These are phyloP conservation scores for Cephus runcator DNA, from an alignment of 2,888 invertebrate species.

Conservation along the genomic window DNA sequence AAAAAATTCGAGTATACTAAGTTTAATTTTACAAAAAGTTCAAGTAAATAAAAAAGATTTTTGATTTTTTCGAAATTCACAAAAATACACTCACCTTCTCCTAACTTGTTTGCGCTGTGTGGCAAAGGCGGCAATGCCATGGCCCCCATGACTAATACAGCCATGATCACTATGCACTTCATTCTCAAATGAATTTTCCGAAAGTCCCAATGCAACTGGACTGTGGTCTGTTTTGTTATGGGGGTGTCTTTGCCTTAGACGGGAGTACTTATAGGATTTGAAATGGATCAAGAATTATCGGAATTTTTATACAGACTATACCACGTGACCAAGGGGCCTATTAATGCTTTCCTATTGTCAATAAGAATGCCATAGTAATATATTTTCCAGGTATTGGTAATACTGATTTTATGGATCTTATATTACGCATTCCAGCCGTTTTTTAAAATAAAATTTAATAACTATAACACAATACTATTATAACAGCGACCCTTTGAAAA, in stretches of 20 bases:
- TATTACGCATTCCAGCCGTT: too few species aligned
- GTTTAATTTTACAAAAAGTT: not conserved
- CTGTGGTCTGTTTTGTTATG: not conserved
- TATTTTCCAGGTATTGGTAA: not conserved
- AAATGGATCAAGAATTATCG: not conserved
- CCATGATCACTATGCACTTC: not conserved
- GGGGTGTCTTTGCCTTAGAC: not conserved
- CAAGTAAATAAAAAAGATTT: not conserved
- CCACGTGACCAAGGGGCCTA: not conserved
- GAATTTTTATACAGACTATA: not conserved
- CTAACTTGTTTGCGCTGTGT: not conserved
- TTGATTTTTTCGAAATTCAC: not conserved
- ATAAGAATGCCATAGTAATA: not conserved
- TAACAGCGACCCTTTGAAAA: too few species aligned
- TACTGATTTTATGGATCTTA: not conserved
- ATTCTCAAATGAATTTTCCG: not conserved
- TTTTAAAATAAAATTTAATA: too few species aligned
- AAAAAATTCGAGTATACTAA: not conserved
- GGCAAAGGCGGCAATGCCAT: not conserved
- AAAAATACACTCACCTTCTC: not conserved
- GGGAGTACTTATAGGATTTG: not conserved
- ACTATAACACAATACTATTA: too few species aligned
- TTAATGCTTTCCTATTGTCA: not conserved
- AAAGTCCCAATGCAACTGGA: not conserved
- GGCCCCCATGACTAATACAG: not conserved